These are phyloP conservation scores for Willisornis vidua DNA, from an alignment of 2,113 vertebrate genomes.

Conservation along the genomic window DNA sequence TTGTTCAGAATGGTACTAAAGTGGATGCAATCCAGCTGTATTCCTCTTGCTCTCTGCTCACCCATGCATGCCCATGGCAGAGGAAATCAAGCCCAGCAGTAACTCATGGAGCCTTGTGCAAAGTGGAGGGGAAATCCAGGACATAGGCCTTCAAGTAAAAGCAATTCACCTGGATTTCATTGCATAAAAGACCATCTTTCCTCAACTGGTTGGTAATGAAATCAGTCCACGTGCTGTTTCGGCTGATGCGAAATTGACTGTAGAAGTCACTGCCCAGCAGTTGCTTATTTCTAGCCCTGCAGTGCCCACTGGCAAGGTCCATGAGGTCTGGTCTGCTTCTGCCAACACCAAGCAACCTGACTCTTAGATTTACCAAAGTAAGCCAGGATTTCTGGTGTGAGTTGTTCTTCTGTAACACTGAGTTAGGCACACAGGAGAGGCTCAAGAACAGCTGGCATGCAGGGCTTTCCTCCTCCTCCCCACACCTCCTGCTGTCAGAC, in stretches of 20 bases:
- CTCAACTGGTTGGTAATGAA: background rate
- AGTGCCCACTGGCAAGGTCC: background rate
- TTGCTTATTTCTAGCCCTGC: background rate
- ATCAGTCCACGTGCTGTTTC: background rate
- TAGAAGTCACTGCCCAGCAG: background rate
- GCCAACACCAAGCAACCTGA: accelerated
- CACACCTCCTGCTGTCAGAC: background rate
- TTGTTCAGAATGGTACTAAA: background rate
- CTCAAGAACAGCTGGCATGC: accelerated
- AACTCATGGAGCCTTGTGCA: accelerated
- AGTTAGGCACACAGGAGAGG: background rate
- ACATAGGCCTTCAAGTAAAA: background rate
- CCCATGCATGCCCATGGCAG: accelerated
- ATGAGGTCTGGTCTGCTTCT: background rate
- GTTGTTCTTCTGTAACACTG: background rate
- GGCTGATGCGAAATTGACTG: background rate
- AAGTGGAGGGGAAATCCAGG: background rate
- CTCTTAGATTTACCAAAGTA: background rate
- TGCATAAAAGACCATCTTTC: background rate
- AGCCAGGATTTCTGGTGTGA: background rate
- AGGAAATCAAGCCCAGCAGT: background rate
- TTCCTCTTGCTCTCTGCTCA: background rate
- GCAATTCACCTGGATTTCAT: background rate
- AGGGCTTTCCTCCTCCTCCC: background rate
- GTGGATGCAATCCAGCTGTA: background rate